Conservation (phyloP, 2,113 vertebrate species). For the Cyanoliseus patagonus region DNA sequence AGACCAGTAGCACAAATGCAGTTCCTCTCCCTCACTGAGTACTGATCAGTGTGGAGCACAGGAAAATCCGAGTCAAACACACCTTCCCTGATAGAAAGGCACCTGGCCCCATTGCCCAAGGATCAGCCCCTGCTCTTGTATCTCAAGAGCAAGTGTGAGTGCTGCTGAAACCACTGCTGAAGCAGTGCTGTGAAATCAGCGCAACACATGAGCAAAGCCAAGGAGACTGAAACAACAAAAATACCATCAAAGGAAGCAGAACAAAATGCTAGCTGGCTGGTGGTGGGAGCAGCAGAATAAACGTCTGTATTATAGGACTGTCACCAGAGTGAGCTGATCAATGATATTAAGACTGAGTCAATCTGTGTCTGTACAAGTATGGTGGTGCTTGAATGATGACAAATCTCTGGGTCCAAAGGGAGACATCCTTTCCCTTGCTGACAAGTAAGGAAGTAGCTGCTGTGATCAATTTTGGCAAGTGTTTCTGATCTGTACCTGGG, state of each 20-base stretch:
- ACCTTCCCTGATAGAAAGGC: neutral
- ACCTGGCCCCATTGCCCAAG: neutral
- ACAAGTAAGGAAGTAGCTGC: neutral
- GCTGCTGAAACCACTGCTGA: neutral
- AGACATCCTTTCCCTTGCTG: slow-evolving; percentile 11
- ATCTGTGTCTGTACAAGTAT: neutral
- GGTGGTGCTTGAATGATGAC: neutral
- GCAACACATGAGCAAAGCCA: neutral
- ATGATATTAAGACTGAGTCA: neutral
- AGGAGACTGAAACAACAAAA: neutral
- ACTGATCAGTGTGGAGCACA: neutral
- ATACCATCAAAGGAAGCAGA: neutral
- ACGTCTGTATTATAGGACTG: neutral
- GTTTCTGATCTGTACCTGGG: neutral
- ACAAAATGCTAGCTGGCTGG: neutral
- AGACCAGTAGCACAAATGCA: neutral
- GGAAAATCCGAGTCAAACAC: neutral
- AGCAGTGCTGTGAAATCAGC: neutral
- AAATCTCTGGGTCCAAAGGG: slow-evolving; percentile 9
- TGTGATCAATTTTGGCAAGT: neutral
- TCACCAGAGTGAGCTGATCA: neutral
- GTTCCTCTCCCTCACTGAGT: neutral
- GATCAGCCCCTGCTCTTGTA: neutral
- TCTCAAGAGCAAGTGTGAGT: neutral
- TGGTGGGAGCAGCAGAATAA: neutral